Evolutionary conservation across 30 jellyfish, hydroid and myxozoan genomes (phyloP).

Genomic region (Aurelia sp.): DNA sequence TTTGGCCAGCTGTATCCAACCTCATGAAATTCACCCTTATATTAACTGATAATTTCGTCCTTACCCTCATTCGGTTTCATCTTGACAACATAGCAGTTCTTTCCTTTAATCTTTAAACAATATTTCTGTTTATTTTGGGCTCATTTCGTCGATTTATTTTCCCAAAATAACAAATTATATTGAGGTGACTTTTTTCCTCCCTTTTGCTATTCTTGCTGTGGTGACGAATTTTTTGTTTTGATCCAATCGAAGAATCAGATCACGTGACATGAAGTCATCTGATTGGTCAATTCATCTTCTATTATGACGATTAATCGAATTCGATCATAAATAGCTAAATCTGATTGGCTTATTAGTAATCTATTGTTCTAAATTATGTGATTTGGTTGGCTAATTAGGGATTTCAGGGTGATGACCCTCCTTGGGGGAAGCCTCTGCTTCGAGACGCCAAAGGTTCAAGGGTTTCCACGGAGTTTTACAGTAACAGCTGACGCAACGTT

Average conservation of each 20-base stretch:
- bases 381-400: constrained; percentile 8
- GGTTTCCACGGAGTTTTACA: no score
- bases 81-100: background rate
- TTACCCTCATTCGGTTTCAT: constrained; percentile 9
- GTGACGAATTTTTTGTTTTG: constrained; percentile 36
- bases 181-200: no score
- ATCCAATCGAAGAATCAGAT: constrained; percentile 28
- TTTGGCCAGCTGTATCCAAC: no score
- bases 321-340: background rate
- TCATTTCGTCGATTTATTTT: background rate
- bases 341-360: constrained; percentile 5
- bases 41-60: background rate
- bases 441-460: background rate
- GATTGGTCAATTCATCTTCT: constrained; percentile 22
- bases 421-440: constrained; percentile 10
- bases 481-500: no score
- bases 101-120: background rate
- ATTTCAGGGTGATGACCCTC: no score
- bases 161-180: background rate
- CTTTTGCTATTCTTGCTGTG: background rate
- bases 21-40: no score
- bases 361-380: background rate
- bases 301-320: constrained; percentile 11
- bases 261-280: constrained; percentile 25
- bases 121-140: background rate